Percentiles rank a stretch among this genome's conserved stretches.
phyloP scores from a whole-genome alignment of 92 coral and sea anemone species.

The Diadumene lineata region DNA sequence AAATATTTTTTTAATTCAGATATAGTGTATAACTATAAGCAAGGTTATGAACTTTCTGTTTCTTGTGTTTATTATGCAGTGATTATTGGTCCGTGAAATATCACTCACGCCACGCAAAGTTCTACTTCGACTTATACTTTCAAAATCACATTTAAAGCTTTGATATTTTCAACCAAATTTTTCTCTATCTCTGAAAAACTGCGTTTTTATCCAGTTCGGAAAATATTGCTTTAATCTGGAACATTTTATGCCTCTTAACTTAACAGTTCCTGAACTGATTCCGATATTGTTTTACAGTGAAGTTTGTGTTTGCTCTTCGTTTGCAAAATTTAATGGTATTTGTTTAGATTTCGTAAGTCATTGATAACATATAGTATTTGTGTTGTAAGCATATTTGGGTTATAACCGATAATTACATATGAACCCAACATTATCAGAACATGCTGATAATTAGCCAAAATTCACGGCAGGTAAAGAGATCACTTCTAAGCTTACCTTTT shows the following conservation, averaged over 20 bases:
- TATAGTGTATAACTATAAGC: neutral
- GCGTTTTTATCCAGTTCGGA: too few relatives aligned
- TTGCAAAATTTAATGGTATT: neutral
- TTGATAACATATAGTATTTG: neutral
- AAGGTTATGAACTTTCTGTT: neutral
- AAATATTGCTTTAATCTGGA: too few relatives aligned
- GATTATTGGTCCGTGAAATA: slow-evolving; percentile 1
- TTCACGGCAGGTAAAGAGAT: neutral
- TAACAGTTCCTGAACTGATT: neutral
- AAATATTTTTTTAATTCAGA: too few relatives aligned
- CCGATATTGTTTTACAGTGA: neutral
- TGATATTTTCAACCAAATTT: too few relatives aligned
- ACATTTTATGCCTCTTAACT: too few relatives aligned
- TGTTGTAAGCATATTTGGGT: neutral
- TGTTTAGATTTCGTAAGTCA: neutral
- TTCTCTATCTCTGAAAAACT: too few relatives aligned
- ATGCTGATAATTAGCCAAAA: neutral
- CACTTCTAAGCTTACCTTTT: neutral
- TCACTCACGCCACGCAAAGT: neutral
- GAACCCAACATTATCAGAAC: too few relatives aligned
- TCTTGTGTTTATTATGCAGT: neutral
- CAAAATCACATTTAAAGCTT: too few relatives aligned
- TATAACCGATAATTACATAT: neutral
- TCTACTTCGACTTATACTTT: neutral
- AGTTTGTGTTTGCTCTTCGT: neutral